phyloP scores from a whole-genome alignment of 2,797 vertebrate genomes.

The Emydoidea blandingii region DNA sequence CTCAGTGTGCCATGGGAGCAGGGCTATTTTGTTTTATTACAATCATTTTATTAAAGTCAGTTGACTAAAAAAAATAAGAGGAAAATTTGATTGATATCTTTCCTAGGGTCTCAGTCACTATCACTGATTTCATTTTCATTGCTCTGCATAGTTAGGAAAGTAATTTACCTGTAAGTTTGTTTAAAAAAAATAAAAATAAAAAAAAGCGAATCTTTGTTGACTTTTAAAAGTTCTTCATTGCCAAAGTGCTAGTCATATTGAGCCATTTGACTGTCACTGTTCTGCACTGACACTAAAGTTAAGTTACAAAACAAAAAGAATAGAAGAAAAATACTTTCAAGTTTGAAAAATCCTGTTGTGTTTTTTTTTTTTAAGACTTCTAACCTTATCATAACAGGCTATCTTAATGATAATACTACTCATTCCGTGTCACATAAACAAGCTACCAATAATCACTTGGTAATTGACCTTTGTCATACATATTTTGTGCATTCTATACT shows the following conservation, averaged over 20 bases:
- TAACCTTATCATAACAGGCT: background rate
- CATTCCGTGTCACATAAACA: background rate
- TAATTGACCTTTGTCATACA: background rate
- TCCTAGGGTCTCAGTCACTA: background rate
- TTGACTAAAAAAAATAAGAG: background rate
- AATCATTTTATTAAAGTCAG: background rate
- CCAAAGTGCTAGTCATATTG: background rate
- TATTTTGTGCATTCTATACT: background rate
- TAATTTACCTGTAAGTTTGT: background rate
- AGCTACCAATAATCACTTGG: background rate
- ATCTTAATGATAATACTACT: background rate
- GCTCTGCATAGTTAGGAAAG: background rate
- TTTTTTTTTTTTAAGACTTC: background rate
- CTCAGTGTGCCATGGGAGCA: background rate
- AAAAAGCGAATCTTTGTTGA: background rate
- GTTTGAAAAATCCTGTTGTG: background rate
- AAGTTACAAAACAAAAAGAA: background rate
- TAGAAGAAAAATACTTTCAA: background rate
- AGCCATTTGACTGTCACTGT: background rate
- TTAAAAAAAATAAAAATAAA: background rate
- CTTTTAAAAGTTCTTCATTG: background rate
- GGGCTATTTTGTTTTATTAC: background rate
- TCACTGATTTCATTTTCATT: background rate
- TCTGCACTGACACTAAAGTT: background rate
- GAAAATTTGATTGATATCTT: background rate